A percentile compares a stretch with the other conserved stretches of the same genome.
phyloP scores from a whole-genome alignment of 1,140 invertebrate species.

The Sinonovacula constricta region DNA sequence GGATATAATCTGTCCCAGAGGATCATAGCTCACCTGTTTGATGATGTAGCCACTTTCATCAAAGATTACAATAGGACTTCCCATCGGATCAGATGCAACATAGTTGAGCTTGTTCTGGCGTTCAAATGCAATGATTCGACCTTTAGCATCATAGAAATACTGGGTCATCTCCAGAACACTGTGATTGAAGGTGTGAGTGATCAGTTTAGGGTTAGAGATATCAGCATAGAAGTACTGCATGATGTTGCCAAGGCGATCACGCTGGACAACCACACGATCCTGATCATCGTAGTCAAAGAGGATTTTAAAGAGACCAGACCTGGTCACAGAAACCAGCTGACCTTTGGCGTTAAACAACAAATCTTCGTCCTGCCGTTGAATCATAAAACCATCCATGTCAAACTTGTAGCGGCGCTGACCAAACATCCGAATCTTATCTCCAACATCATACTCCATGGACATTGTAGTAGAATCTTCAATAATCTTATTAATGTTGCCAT shows the following conservation, averaged over 20 bases:
- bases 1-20: slow-evolving; percentile 92
- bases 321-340: slow-evolving; percentile 92
- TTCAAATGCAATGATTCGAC: slow-evolving; percentile 91
- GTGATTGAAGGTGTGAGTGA: slow-evolving; percentile 88
- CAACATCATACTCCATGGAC: slow-evolving; percentile 93
- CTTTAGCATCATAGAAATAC: slow-evolving; percentile 92
- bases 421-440: slow-evolving; percentile 92
- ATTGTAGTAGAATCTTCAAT: slow-evolving; percentile 91
- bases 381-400: slow-evolving; percentile 93
- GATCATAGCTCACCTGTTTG: slow-evolving; percentile 93
- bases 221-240: slow-evolving; percentile 97
- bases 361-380: slow-evolving; percentile 93
- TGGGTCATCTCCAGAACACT: slow-evolving; percentile 87
- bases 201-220: slow-evolving; percentile 78
- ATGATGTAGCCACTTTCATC: slow-evolving; percentile 93
- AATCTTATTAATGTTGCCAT: slow-evolving; percentile 94
- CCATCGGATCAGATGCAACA: slow-evolving; percentile 96
- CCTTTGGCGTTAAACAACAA: slow-evolving; percentile 95
- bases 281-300: slow-evolving; percentile 96
- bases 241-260: slow-evolving; percentile 90
- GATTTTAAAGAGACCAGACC: slow-evolving; percentile 92
- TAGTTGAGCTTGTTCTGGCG: slow-evolving; percentile 92
- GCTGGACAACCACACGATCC: slow-evolving; percentile 87
- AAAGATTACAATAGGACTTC: slow-evolving; percentile 93
- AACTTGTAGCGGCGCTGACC: slow-evolving; percentile 94